These are phyloP conservation scores for Pteruthius melanotis DNA, from an alignment of 2,113 vertebrate species.

Conservation along the genomic window DNA sequence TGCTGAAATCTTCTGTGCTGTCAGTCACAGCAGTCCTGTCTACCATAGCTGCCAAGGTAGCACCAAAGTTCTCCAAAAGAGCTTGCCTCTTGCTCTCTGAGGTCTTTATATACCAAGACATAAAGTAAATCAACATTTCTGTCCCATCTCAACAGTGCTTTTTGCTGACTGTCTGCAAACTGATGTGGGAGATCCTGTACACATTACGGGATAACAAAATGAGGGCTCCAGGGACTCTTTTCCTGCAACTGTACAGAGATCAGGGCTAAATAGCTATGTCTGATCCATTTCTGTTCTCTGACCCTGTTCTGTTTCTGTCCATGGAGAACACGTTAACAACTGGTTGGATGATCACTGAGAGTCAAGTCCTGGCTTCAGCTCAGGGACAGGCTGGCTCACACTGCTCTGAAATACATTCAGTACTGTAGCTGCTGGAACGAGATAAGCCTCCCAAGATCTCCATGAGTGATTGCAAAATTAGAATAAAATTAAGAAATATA, in stretches of 20 bases:
- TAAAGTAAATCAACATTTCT: neutral
- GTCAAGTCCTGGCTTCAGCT: neutral
- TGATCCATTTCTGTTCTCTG: neutral
- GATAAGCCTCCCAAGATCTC: neutral
- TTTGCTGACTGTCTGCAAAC: neutral
- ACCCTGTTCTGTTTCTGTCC: neutral
- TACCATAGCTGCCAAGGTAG: neutral
- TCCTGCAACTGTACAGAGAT: neutral
- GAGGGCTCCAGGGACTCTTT: neutral
- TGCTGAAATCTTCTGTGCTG: neutral
- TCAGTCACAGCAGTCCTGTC: neutral
- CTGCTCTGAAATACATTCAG: neutral
- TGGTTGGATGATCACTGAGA: neutral
- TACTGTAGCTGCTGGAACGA: neutral
- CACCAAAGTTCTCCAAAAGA: neutral
- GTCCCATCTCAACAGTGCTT: neutral
- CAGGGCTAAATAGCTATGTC: neutral
- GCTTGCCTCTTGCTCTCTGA: neutral
- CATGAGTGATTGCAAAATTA: neutral
- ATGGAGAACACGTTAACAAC: neutral
- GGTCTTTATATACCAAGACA: neutral
- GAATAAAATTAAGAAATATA: neutral
- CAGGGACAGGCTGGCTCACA: neutral
- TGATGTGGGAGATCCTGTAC: neutral
- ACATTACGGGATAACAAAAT: neutral